phyloP scores from a whole-genome alignment of 2,797 vertebrate species.

The Microctenopoma stevenorrisi region DNA sequence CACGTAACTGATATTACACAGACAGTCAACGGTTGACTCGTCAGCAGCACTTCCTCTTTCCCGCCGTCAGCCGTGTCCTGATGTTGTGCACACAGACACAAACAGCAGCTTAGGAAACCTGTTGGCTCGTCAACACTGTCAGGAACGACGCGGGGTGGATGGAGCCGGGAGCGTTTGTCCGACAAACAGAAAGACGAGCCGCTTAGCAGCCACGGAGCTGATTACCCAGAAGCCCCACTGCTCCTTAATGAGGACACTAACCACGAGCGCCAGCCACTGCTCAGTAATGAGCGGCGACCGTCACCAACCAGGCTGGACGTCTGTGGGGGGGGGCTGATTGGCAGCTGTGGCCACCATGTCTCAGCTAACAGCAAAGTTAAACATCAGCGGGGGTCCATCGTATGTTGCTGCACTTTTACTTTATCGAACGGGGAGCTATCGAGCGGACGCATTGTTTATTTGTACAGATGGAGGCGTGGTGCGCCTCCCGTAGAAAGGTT shows the following conservation, averaged over 20 bases:
- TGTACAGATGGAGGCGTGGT: slow-evolving; percentile 44
- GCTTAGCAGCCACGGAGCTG: slow-evolving; percentile 50
- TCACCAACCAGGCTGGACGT: slow-evolving; percentile 31
- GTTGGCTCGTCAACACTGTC: background rate
- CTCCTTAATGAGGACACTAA: slow-evolving; percentile 66
- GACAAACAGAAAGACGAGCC: slow-evolving; percentile 41
- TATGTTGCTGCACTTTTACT: slow-evolving; percentile 55
- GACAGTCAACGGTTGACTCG: slow-evolving; percentile 5
- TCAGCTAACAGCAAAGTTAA: slow-evolving; percentile 67
- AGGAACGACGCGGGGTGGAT: background rate
- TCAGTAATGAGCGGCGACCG: slow-evolving; percentile 46
- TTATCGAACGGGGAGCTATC: slow-evolving; percentile 51
- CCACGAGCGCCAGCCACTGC: slow-evolving; percentile 46
- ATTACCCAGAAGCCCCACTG: slow-evolving; percentile 65
- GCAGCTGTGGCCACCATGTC: slow-evolving; percentile 55
- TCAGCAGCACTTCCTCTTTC: background rate
- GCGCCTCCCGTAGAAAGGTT: slow-evolving; percentile 61
- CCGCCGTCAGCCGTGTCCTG: slow-evolving; percentile 14
- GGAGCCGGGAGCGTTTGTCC: slow-evolving; percentile 6
- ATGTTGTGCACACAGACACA: background rate
- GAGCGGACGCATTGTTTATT: slow-evolving; percentile 57
- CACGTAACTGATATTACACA: background rate
- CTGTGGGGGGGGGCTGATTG: slow-evolving; percentile 53
- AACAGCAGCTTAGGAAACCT: slow-evolving; percentile 29
- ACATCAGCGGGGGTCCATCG: slow-evolving; percentile 44